phyloP scores from a whole-genome alignment of 2,888 invertebrate species.

The Hydriomena furcata region DNA sequence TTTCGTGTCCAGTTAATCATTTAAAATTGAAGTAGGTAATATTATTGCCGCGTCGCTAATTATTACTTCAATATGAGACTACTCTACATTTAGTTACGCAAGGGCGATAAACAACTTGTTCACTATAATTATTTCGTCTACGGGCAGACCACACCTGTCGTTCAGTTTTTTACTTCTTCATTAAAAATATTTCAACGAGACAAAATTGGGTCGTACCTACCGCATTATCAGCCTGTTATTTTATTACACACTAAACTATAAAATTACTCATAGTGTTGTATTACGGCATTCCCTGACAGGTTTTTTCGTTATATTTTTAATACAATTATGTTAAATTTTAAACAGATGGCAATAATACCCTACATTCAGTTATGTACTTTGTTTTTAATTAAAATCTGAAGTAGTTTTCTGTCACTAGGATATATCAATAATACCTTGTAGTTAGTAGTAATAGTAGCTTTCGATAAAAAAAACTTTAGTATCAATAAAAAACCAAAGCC shows the following conservation, averaged over 20 bases:
- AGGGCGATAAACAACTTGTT: constrained; percentile 32
- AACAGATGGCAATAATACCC: neutral
- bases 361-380: too few relatives aligned
- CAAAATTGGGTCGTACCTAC: constrained; percentile 38
- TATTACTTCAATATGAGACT: constrained; percentile 24
- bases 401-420: too few relatives aligned
- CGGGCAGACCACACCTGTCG: constrained; percentile 37
- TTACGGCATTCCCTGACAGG: constrained; percentile 32
- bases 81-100: constrained; percentile 33
- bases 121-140: constrained; percentile 43
- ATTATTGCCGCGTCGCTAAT: constrained; percentile 20
- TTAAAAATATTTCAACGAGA: constrained; percentile 21
- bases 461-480: too few relatives aligned
- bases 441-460: too few relatives aligned
- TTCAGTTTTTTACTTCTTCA: constrained; percentile 24
- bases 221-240: constrained; percentile 39
- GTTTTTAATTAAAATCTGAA: too few relatives aligned
- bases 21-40: constrained; percentile 21
- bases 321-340: too few relatives aligned
- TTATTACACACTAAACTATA: constrained; percentile 40
- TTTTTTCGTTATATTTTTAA: neutral
- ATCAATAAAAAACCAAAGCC: neutral
- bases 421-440: too few relatives aligned
- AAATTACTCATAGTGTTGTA: constrained; percentile 42
- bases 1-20: constrained; percentile 26